Evolutionary conservation across 2,888 invertebrate species (phyloP), one percentile per base, ranked within the genome.

Genomic region (Nebria brevicollis): DNA sequence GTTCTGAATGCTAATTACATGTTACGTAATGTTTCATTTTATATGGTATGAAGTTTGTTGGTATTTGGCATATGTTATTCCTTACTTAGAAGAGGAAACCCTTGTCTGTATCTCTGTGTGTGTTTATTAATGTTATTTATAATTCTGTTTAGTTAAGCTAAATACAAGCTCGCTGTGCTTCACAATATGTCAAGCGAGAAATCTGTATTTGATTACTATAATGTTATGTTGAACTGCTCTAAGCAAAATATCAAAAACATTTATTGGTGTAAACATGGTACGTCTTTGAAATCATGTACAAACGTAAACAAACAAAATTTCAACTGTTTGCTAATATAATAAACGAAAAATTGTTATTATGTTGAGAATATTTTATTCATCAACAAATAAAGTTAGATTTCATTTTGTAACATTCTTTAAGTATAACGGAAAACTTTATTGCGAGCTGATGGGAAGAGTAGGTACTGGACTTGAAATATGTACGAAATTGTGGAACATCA

Each of bases 151-250:
- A 54, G 54, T 54, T 54, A 54, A 54, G 8, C 54, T 54, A 54
- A 54, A 54, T 54, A 13, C 54, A 54, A 54, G 8, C 54, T 54
- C 54, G 1, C 54, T 54, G 54, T 54, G 54, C 54, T 54, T 11
- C 54, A 54, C 7, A 54, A 6, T 54, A 54, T 54, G 54, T 13
- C 8, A 54, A 54, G 54, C 54, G 54, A 54, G 54, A 54, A 54
- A 54, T 54, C 54, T 54, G 54, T 54, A 54, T 54, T 54, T 54
- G 54, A 54, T 54, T 54, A 54, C 54, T 54, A 54, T 54, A 54
- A 54, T 8, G 54, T 54, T 54, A 54, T 34, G 34, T 34, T 34
- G 4, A 34, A 34, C 34, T 4, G 34, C 34, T 34, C 5, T 54
- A 54, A 13, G 54, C 34, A 34, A 54, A 54, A 54, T 54, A 54